These are phyloP conservation scores for Neoascia interrupta DNA, from an alignment of 2,888 invertebrate species.

Conservation along the genomic window DNA sequence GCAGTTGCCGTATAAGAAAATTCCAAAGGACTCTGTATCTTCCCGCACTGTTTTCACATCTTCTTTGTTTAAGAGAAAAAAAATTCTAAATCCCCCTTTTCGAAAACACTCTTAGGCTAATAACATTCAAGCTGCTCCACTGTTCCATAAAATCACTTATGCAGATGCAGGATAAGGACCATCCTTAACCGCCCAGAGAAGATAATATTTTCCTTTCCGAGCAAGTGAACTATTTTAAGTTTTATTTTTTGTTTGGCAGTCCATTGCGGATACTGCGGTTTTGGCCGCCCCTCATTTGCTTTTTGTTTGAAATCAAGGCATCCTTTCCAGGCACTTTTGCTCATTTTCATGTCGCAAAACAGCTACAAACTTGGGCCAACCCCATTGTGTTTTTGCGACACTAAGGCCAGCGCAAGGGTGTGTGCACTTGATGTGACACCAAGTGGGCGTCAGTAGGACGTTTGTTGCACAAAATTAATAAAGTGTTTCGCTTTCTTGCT, in stretches of 20 bases:
- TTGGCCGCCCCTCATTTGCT: conserved; percentile 16
- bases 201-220: conserved; percentile 51
- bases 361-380: conserved; percentile 44
- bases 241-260: conserved; percentile 50
- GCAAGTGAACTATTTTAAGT: conserved; percentile 40
- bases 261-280: conserved; percentile 60
- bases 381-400: conserved; percentile 38
- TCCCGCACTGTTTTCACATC: no score
- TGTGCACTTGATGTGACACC: conserved; percentile 65
- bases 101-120: conserved; percentile 39
- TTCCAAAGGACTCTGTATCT: no score
- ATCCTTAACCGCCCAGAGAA: conserved; percentile 28
- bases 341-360: conserved; percentile 31
- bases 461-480: conserved; percentile 66
- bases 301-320: conserved; percentile 17
- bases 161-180: conserved; percentile 41
- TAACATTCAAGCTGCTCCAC: conserved; percentile 47
- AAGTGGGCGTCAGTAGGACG: conserved; percentile 61
- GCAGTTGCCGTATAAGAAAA: no score
- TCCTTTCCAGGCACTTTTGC: conserved; percentile 21
- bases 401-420: conserved; percentile 36
- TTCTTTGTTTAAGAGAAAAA: no score
- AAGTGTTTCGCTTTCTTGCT: conserved; percentile 67
- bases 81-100: no score
- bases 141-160: conserved; percentile 51